Percentiles rank a stretch among this genome's conserved stretches.
Conservation (phyloP, 2,113 vertebrate genomes). For the Cynocephalus volans region DNA sequence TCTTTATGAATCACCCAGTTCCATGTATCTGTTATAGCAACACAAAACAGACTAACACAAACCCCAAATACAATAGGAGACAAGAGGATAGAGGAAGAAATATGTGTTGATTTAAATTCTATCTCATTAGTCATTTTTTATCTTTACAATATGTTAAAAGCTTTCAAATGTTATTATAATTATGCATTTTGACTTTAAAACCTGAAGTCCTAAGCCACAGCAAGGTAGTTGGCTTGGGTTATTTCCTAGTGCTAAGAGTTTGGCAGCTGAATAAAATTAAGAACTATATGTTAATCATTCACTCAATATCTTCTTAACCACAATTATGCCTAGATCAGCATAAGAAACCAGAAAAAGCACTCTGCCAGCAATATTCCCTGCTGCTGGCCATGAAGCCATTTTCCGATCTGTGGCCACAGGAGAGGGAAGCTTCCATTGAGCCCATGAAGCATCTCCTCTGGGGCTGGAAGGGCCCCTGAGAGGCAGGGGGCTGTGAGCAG, state of each 20-base stretch:
- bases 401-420: neutral
- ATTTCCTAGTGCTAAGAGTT: conserved; percentile 63
- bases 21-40: too few relatives aligned
- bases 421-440: neutral
- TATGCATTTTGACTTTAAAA: conserved; percentile 71
- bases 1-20: too few relatives aligned
- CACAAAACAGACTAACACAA: too few relatives aligned
- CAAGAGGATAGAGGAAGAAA: neutral
- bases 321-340: conserved; percentile 72
- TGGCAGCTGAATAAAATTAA: conserved; percentile 67
- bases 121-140: conserved; percentile 61
- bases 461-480: neutral
- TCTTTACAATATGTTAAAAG: conserved; percentile 41
- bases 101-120: conserved; percentile 12
- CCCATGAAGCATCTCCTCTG: neutral
- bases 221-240: conserved; percentile 53
- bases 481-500: neutral
- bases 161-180: conserved; percentile 38
- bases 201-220: conserved; percentile 28
- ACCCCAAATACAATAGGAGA: neutral
- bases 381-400: neutral
- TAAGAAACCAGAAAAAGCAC: conserved; percentile 60
- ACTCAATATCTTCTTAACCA: conserved; percentile 63
- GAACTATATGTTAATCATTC: conserved; percentile 60
- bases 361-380: neutral